These are phyloP conservation scores for Alauda arvensis DNA, from an alignment of 2,797 vertebrate genomes.

Conservation along the genomic window DNA sequence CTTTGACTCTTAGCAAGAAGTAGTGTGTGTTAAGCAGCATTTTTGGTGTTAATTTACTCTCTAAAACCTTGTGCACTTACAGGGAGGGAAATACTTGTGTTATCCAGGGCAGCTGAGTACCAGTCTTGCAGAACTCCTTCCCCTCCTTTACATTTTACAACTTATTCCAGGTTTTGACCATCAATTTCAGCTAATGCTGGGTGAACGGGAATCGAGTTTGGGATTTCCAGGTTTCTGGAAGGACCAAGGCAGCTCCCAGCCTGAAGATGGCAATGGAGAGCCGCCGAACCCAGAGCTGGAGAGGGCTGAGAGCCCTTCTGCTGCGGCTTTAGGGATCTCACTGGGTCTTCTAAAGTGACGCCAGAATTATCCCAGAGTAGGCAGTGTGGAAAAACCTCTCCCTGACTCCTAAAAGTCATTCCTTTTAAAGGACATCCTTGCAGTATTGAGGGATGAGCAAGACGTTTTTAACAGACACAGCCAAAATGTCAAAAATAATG, in stretches of 20 bases:
- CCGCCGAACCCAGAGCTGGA: not conserved
- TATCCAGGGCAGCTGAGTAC: not conserved
- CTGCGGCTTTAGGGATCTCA: not conserved
- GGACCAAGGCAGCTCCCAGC: not conserved
- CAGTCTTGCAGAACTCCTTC: not conserved
- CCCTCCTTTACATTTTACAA: not conserved
- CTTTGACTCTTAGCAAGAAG: not conserved
- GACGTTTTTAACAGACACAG: not conserved
- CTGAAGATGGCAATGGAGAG: slow-evolving; percentile 52
- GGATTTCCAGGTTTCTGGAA: not conserved
- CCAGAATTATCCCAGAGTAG: not conserved
- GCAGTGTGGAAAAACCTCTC: not conserved
- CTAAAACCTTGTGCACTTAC: not conserved
- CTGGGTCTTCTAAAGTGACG: not conserved
- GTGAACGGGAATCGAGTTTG: accelerated
- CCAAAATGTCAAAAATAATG: not conserved
- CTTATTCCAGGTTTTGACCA: not conserved
- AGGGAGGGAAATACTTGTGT: accelerated
- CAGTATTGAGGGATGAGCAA: not conserved
- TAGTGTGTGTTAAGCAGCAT: not conserved
- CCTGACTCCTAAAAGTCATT: not conserved
- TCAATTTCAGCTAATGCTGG: not conserved
- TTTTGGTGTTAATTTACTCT: not conserved
- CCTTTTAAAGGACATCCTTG: not conserved
- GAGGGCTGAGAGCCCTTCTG: not conserved